phyloP scores from a whole-genome alignment of 2,888 invertebrate species.

The Atrina japonica region DNA sequence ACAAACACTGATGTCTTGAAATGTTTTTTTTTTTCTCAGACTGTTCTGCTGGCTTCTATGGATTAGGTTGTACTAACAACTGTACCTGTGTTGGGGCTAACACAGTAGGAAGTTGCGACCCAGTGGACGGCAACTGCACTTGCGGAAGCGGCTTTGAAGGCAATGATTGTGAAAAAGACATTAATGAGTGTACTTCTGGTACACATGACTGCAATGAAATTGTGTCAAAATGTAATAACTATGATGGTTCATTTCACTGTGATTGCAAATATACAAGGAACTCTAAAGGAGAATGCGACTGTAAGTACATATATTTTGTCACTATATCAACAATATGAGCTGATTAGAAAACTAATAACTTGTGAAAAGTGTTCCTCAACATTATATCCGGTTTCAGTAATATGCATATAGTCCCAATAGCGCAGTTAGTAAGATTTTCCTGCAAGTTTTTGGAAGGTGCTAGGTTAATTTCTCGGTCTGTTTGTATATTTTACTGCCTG shows the following conservation, averaged over 20 bases:
- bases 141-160: constrained; percentile 55
- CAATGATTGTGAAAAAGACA: constrained; percentile 50
- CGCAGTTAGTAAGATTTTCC: too few species aligned
- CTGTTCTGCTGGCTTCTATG: constrained; percentile 66
- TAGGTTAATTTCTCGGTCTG: too few species aligned
- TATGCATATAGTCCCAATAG: too few species aligned
- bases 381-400: too few species aligned
- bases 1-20: too few species aligned
- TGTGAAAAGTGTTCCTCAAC: too few species aligned
- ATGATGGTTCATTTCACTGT: constrained; percentile 19
- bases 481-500: too few species aligned
- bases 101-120: constrained; percentile 54
- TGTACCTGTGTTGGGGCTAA: constrained; percentile 64
- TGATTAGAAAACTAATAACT: too few species aligned
- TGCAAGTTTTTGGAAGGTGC: too few species aligned
- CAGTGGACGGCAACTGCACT: constrained; percentile 48
- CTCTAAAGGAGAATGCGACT: too few species aligned
- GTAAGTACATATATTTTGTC: background rate
- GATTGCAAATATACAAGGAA: constrained; percentile 1
- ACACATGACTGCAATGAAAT: too few species aligned
- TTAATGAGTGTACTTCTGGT: constrained; percentile 50
- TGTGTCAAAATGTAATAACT: constrained; percentile 15
- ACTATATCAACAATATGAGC: background rate
- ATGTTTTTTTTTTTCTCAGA: too few species aligned
- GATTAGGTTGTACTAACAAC: constrained; percentile 64